phyloP scores from a whole-genome alignment of 2,797 vertebrate species.

The Pelobates cultripes region DNA sequence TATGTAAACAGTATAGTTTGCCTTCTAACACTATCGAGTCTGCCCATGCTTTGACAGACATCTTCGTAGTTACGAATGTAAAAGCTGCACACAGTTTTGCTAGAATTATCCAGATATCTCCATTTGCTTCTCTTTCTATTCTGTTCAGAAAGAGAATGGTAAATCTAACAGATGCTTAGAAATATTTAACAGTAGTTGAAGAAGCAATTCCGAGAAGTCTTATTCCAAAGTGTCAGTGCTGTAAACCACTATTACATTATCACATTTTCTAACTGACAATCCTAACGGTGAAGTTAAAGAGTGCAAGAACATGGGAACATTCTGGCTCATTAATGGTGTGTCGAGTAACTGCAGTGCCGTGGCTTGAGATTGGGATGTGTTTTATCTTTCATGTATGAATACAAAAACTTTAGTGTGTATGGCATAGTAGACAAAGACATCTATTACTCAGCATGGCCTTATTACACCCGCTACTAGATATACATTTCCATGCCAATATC shows the following conservation, averaged over 20 bases:
- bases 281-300: conserved; percentile 22
- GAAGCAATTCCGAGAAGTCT: conserved; percentile 24
- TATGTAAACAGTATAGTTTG: no score
- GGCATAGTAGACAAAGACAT: neutral
- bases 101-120: neutral
- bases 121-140: neutral
- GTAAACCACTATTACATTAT: conserved; percentile 43
- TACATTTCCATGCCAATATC: neutral
- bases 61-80: no score
- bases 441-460: conserved; percentile 6
- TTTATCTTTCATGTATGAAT: conserved; percentile 9
- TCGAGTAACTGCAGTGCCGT: conserved; percentile 5
- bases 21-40: no score
- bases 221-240: conserved; percentile 18
- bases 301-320: conserved; percentile 22
- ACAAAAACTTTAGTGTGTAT: neutral
- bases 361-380: conserved; percentile 5
- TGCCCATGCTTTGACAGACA: no score
- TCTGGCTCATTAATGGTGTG: conserved; percentile 38
- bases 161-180: conserved; percentile 4
- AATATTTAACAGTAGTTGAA: conserved; percentile 12
- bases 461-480: neutral
- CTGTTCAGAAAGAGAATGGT: conserved; percentile 2
- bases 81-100: no score
- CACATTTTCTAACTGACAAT: conserved; percentile 28